Percentiles rank a stretch among this genome's conserved stretches.
Conservation (phyloP, 2,113 vertebrate genomes). For the Petroica traversi region DNA sequence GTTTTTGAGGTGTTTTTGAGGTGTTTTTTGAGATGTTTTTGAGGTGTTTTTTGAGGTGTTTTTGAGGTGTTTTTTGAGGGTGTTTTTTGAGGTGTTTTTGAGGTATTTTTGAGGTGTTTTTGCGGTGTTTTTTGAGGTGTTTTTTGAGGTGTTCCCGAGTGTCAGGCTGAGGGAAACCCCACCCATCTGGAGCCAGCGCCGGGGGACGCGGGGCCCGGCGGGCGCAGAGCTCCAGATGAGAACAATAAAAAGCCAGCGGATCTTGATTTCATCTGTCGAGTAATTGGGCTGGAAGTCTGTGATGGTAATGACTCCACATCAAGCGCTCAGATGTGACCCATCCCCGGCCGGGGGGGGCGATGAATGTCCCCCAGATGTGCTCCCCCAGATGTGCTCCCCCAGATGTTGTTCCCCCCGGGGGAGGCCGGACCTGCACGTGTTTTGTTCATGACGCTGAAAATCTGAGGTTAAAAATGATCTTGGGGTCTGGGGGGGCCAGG, state of each 20-base stretch:
- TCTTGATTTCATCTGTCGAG: conserved; percentile 55
- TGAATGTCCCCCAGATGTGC: conserved; percentile 66
- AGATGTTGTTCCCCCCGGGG: conserved; percentile 55
- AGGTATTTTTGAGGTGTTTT: no score
- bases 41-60: no score
- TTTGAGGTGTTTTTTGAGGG: no score
- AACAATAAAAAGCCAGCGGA: not conserved
- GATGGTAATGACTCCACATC: conserved; percentile 66
- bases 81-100: no score
- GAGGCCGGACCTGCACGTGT: not conserved
- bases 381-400: conserved; percentile 61
- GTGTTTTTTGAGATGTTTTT: no score
- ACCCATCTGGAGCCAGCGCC: not conserved
- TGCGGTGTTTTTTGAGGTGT: no score
- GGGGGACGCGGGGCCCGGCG: not conserved
- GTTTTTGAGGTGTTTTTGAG: no score
- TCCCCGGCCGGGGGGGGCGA: not conserved
- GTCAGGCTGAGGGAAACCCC: not conserved
- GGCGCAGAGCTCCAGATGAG: conserved; percentile 14
- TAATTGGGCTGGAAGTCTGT: conserved; percentile 46
- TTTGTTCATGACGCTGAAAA: conserved; percentile 11
- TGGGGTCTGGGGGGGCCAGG: not conserved
- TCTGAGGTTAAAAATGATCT: conserved; percentile 21
- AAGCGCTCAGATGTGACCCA: conserved; percentile 57
- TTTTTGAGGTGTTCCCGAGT: not conserved